These are phyloP conservation scores for Coenobita brevimanus DNA, from an alignment of 1,140 invertebrate species.

Conservation along the genomic window DNA sequence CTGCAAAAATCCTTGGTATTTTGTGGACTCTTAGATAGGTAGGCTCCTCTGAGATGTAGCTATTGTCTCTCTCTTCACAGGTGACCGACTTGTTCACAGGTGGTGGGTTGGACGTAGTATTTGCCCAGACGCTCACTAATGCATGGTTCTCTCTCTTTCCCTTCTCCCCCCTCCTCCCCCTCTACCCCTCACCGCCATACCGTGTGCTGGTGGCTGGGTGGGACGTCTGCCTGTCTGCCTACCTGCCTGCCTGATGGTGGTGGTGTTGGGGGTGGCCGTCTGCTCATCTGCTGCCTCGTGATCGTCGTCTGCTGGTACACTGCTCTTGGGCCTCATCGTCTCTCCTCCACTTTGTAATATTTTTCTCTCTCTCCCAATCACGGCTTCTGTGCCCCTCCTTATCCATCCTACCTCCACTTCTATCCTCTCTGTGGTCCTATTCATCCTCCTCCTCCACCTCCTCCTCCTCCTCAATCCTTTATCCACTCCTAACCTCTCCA, in stretches of 20 bases:
- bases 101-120: not conserved
- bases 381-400: not conserved
- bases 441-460: not conserved
- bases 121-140: not conserved
- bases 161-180: not conserved
- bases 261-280: too few relatives aligned
- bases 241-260: too few relatives aligned
- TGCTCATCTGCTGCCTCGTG: too few relatives aligned
- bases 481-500: not conserved
- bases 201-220: not conserved
- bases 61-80: too few relatives aligned
- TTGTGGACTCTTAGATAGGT: too few relatives aligned
- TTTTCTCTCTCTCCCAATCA: too few relatives aligned
- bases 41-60: too few relatives aligned
- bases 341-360: too few relatives aligned
- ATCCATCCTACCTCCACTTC: too few relatives aligned
- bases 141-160: constrained; percentile 27
- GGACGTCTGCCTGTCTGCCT: not conserved
- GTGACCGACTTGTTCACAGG: not conserved
- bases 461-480: not conserved
- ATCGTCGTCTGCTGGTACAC: too few relatives aligned
- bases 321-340: too few relatives aligned
- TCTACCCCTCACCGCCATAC: not conserved
- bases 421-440: not conserved
- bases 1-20: too few relatives aligned